Base-by-base conservation (phyloP, 2,797 vertebrate species). In the Distichodus sexfasciatus region DNA sequence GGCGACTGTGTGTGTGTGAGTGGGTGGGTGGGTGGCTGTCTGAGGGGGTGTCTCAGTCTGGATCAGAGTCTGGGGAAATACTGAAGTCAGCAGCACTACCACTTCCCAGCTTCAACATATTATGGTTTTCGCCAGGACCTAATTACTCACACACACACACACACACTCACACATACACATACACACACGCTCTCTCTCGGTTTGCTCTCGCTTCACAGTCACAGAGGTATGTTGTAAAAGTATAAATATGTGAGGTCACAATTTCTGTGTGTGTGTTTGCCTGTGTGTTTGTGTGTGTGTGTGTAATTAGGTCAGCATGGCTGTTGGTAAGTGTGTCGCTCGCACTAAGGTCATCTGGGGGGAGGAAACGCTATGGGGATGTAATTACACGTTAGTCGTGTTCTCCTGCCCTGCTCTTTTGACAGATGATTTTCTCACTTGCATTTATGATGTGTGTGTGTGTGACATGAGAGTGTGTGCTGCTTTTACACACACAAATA, bases 401-500 rank as follows among this genome's bases (percentile, higher is more conserved):
- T 79, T 82, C 85, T 83, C 51, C 68, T 81, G 69, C 51, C 77
- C 72, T 78, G 50, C 69, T 28, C 81, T 77, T 79, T 75, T 85
- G 75, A 85, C 81, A 81, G 82, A 78, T 82, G 77, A 68, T 79
- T 87, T 85, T 86, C 78, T 46, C 54, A 46, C 17, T 66, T 33
- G 19, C 15, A 10, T 47, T 40, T 65, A 61, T 82, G 76, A 84
- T 75, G 72, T 84, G 77, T 82, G 71, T 87, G 79, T 87, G 79
- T n/a, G n/a, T n/a, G n/a, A n/a, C n/a, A 75, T 44, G 74, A 76
- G 71, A 65, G 43, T 71, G 54, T 63, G 67, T 73, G 43, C 76
- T 79, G 81, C n/a, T n/a, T n/a, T n/a, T n/a, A n/a, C n/a, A n/a
- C n/a, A n/a, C 79, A 85, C 84, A 82, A 84, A 82, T 77, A 78